These are phyloP conservation scores for Diorhabda carinulata DNA, from an alignment of 1,140 invertebrate genomes.

Conservation along the genomic window DNA sequence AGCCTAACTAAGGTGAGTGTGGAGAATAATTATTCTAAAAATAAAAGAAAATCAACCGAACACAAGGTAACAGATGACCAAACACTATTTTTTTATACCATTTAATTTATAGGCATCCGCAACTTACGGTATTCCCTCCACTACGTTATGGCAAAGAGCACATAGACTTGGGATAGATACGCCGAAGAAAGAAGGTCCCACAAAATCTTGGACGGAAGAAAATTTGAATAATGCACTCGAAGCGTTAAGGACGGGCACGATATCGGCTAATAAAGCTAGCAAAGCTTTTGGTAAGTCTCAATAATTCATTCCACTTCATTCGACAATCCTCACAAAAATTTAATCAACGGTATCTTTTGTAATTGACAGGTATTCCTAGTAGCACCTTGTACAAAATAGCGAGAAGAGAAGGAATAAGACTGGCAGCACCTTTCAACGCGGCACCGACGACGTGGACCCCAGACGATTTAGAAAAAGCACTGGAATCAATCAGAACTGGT, in stretches of 20 bases:
- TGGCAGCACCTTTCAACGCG: conserved; percentile 85
- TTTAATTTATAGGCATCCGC: conserved; percentile 56
- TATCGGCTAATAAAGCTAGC: conserved; percentile 85
- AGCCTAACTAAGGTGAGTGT: conserved; percentile 70
- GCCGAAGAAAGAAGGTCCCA: conserved; percentile 81
- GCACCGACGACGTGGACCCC: conserved; percentile 83
- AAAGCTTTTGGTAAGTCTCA: conserved; percentile 72
- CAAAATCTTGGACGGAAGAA: conserved; percentile 83
- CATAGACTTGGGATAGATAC: conserved; percentile 83
- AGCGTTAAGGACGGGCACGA: conserved; percentile 73
- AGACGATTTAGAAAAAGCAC: conserved; percentile 74
- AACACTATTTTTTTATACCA: background rate
- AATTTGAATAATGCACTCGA: conserved; percentile 75
- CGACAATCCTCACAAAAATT: background rate
- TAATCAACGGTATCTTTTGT: background rate
- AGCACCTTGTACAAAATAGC: conserved; percentile 88
- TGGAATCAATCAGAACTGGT: conserved; percentile 77
- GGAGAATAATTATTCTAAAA: too few relatives aligned
- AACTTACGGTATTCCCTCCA: conserved; percentile 83
- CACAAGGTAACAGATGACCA: background rate
- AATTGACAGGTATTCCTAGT: conserved; percentile 67
- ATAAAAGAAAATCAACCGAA: too few relatives aligned
- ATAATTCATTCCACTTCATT: background rate
- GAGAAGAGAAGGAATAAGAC: conserved; percentile 77
- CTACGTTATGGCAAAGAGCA: conserved; percentile 84